Conservation (phyloP, 1,140 invertebrate species). For the Philaenus spumarius region DNA sequence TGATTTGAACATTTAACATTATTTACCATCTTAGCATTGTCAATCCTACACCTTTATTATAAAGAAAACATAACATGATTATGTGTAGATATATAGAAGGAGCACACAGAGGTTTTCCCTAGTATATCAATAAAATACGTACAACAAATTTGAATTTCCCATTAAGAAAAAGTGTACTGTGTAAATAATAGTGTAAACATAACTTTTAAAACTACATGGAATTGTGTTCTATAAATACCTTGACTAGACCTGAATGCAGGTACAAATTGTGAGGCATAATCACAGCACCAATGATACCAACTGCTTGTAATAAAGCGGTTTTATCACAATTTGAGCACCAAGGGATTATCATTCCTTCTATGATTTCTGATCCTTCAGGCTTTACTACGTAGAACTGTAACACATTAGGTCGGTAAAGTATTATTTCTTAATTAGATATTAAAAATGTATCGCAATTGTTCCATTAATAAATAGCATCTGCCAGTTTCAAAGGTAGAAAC, state of each 20-base stretch:
- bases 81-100: too few relatives aligned
- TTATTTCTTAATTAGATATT: background rate
- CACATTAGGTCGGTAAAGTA: slow-evolving; percentile 1
- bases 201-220: too few relatives aligned
- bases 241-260: slow-evolving; percentile 83
- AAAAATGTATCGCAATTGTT: background rate
- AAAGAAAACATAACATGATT: too few relatives aligned
- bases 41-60: too few relatives aligned
- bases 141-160: too few relatives aligned
- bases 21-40: too few relatives aligned
- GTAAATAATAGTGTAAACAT: too few relatives aligned
- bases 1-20: too few relatives aligned
- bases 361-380: slow-evolving; percentile 62
- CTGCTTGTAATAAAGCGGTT: slow-evolving; percentile 66
- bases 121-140: too few relatives aligned
- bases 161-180: too few relatives aligned
- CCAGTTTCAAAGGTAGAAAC: background rate
- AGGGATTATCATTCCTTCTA: slow-evolving; percentile 75
- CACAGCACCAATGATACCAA: slow-evolving; percentile 85
- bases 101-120: too few relatives aligned
- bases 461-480: background rate
- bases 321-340: slow-evolving; percentile 67
- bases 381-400: slow-evolving; percentile 62
- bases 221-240: too few relatives aligned
- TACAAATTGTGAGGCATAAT: slow-evolving; percentile 97